A percentile compares a stretch with the other conserved stretches of the same genome.
phyloP scores from a whole-genome alignment of 2,113 vertebrate species.

The Oceanodroma tethys region DNA sequence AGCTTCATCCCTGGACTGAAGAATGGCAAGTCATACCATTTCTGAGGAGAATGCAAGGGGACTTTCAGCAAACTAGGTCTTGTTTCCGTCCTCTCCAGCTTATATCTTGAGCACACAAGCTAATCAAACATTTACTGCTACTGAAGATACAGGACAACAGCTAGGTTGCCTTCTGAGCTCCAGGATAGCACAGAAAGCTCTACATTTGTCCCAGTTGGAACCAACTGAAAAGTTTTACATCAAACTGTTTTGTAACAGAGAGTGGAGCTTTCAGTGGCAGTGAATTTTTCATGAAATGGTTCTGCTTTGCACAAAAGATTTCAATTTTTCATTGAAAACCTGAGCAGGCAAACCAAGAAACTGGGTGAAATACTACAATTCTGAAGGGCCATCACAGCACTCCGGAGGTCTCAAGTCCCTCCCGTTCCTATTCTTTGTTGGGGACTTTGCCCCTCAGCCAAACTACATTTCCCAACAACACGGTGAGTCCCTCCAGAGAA shows the following conservation, averaged over 20 bases:
- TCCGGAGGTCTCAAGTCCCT: background rate
- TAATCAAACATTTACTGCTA: background rate
- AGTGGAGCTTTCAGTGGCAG: background rate
- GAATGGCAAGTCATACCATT: background rate
- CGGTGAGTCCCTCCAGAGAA: no score
- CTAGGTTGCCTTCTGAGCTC: background rate
- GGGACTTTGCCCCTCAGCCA: background rate
- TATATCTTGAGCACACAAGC: background rate
- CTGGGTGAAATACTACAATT: background rate
- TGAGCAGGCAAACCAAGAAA: background rate
- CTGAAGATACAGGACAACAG: background rate
- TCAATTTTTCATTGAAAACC: slow-evolving; percentile 28
- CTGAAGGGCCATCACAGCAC: background rate
- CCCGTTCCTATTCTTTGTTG: fast-evolving
- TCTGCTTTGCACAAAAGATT: background rate
- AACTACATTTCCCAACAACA: background rate
- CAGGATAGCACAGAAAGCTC: background rate
- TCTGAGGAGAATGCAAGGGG: background rate
- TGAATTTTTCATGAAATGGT: slow-evolving; percentile 29
- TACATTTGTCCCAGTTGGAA: slow-evolving; percentile 3
- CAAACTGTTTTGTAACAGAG: background rate
- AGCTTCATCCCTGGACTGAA: background rate
- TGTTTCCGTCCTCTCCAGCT: background rate
- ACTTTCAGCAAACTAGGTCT: background rate
- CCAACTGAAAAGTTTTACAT: background rate